Conservation (phyloP, 2,113 vertebrate genomes). For the Solenodon paradoxus region DNA sequence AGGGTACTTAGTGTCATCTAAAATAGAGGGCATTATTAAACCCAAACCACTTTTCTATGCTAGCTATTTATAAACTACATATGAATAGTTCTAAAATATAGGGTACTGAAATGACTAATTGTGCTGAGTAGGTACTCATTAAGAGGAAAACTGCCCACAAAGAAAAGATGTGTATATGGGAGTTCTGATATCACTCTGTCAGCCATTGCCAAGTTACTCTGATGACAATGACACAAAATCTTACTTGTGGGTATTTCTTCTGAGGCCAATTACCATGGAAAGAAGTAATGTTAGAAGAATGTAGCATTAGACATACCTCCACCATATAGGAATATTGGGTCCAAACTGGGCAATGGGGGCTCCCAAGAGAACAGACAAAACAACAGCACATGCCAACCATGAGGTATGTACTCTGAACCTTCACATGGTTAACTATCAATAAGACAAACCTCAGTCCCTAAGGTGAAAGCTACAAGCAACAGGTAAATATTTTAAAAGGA, state of each 20-base stretch:
- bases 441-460: background rate
- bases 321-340: background rate
- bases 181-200: conserved; percentile 41
- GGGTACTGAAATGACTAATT: conserved; percentile 68
- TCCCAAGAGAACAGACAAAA: background rate
- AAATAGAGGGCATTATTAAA: conserved; percentile 69
- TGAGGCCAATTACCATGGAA: background rate
- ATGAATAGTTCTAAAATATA: conserved; percentile 71
- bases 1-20: conserved; percentile 64
- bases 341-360: background rate
- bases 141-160: conserved; percentile 58
- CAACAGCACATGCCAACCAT: background rate
- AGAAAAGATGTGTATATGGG: conserved; percentile 18
- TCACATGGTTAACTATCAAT: background rate
- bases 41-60: conserved; percentile 61
- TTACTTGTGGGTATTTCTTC: conserved; percentile 31
- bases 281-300: conserved; percentile 4
- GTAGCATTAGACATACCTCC: background rate
- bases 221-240: conserved; percentile 3
- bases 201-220: conserved; percentile 10
- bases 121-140: conserved; percentile 53
- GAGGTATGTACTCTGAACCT: background rate
- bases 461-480: background rate
- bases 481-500: background rate
- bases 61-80: conserved; percentile 71